Base-by-base conservation (phyloP, 2,113 vertebrate genomes). In the Labeo catla region DNA sequence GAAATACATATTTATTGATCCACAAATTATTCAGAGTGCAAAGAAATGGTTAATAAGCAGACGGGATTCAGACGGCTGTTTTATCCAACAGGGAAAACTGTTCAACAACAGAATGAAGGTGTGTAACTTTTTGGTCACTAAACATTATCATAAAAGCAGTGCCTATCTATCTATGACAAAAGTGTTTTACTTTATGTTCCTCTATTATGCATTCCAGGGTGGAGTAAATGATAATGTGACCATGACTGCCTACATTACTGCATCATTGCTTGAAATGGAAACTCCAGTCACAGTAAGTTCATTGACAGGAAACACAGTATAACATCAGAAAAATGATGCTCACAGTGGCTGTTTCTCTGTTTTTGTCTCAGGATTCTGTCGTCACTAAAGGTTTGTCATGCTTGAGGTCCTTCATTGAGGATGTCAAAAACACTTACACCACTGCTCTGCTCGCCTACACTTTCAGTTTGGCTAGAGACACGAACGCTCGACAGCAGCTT, bases 51-150 rank as follows among this genome's bases (percentile, higher is more conserved):
- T 98, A 6, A 59, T 90, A 7, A 16, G 15, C 0, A 93, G 89
- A 16, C 96, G 96, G 87, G 91, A 88, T 49, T 36, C 85, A 1
- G 94, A 94, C 0, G 97, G 97, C 87, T 96, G 95, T 90, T 96
- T 96, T 85, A n/a, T 84, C 80, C 89, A 23, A 0, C 91, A 89
- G 4, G 96, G 96, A 19, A 88, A 91, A n/a, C 90, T 96, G n/a
- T 95, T 95, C 84, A 90, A 95, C 92, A 96, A 96, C 65, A 92
- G 91, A 81, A 91, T 97, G 90, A 95, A 96, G 95, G 96, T 97
- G 8, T 15, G 78, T 52, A 9, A 39, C 39, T 39, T 39, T 3
- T 70, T 16, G 16, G 16, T 59, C 57, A 21, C 19, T 21, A 59
- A 59, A 59, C 57, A 21, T 59, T 21, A 59, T 59, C 19, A n/a